Evolutionary conservation across 2,888 invertebrate species (phyloP).

Genomic region (Athalia cordata): DNA sequence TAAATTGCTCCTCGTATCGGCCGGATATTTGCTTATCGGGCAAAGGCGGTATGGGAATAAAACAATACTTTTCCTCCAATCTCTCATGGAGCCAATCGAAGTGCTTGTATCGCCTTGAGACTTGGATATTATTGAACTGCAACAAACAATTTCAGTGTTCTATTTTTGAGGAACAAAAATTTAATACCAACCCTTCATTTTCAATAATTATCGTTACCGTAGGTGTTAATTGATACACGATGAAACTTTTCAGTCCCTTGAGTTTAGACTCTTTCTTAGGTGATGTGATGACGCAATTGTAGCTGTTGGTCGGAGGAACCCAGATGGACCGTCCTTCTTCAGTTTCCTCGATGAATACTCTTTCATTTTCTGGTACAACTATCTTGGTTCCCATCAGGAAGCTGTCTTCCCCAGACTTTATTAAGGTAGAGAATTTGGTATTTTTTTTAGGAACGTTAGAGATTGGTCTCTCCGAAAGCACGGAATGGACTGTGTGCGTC

Average conservation of each 20-base stretch:
- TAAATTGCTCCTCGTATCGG: constrained; percentile 97
- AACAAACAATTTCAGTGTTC: constrained; percentile 55
- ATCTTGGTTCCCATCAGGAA: constrained; percentile 88
- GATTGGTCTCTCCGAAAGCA: constrained; percentile 76
- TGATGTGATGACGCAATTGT: constrained; percentile 91
- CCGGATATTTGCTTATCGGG: constrained; percentile 99
- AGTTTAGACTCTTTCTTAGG: constrained; percentile 98
- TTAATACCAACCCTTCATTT: neutral
- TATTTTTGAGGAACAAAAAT: neutral
- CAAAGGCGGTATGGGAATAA: constrained; percentile 96
- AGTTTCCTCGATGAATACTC: constrained; percentile 82
- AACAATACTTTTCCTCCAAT: constrained; percentile 93
- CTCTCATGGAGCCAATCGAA: constrained; percentile 99
- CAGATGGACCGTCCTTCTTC: constrained; percentile 86
- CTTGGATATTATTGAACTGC: constrained; percentile 92
- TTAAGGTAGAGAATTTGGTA: constrained; percentile 90
- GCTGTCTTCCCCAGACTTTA: constrained; percentile 92
- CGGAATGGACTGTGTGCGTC: constrained; percentile 78
- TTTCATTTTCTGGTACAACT: constrained; percentile 82
- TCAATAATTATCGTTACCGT: constrained; percentile 76
- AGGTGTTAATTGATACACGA: constrained; percentile 96
- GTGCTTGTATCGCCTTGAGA: constrained; percentile 96
- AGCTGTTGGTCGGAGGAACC: constrained; percentile 84
- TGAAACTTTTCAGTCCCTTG: constrained; percentile 97
- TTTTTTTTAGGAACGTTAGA: constrained; percentile 80